Conservation (phyloP, 2,888 invertebrate species). For the Microplitis manilae region DNA sequence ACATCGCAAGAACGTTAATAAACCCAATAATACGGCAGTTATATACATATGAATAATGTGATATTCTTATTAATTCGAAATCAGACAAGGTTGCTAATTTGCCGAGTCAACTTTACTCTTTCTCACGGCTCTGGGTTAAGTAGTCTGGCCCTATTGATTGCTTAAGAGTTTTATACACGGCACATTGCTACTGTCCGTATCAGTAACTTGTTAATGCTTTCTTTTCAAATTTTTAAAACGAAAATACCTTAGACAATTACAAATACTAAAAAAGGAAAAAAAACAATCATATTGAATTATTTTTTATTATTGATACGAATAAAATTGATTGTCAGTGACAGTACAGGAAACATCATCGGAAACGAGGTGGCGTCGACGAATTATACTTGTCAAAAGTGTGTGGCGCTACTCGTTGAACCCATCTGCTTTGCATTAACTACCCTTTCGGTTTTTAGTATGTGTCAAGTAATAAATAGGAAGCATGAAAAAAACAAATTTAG, state of each 20-base stretch:
- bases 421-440: conserved; percentile 25
- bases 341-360: conserved; percentile 15
- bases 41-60: too few relatives aligned
- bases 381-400: conserved; percentile 9
- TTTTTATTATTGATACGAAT: background rate
- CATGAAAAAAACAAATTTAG: background rate
- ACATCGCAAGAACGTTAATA: too few relatives aligned
- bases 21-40: too few relatives aligned
- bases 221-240: conserved; percentile 1
- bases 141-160: conserved; percentile 49
- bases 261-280: background rate
- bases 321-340: conserved; percentile 19
- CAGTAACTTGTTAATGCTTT: conserved; percentile 23
- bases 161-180: conserved; percentile 9
- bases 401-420: conserved; percentile 21
- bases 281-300: background rate
- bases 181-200: conserved; percentile 27
- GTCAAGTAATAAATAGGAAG: background rate
- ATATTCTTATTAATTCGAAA: background rate
- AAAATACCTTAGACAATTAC: background rate
- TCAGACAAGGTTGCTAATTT: background rate
- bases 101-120: conserved; percentile 24
- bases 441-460: background rate
- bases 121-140: conserved; percentile 42
- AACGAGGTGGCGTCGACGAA: conserved; percentile 25